Base-by-base conservation (phyloP, 2,113 vertebrate genomes). In the Protomyctophum bolini region DNA sequence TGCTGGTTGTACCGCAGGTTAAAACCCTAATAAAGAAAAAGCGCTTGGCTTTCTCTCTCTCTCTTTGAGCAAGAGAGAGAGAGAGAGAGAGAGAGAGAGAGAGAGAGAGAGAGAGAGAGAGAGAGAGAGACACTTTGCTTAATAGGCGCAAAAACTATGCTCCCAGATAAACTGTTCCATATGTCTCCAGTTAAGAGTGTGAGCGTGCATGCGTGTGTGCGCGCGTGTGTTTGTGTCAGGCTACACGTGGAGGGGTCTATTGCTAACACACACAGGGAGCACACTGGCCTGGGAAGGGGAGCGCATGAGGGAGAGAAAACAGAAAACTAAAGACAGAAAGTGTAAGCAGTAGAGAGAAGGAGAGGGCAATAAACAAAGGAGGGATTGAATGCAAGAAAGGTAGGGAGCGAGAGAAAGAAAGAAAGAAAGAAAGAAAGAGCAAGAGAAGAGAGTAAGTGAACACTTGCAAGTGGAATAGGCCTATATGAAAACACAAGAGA, bases 81-180 rank as follows among this genome's bases (percentile, higher is more conserved):
- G 75, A 82, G 82, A 61, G 68, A 71, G 72, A 62, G 65, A 84
- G 75, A 87, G 76, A 81, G 75, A 82, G 82, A 61, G 68, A 71
- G 72, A 62, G 65, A 84, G 75, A 87, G 76, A 81, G 75, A 82
- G 82, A 61, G 68, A 71, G 72, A 62, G 65, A 84, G 75, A 87
- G 76, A 81, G 75, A 82, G 82, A 61, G 68, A 71, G 65, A 84
- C 73, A 87, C 70, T 80, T 75, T 86, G 75, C 80, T 86, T 90
- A 89, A 91, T 88, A 89, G 82, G 83, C 77, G 77, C 12, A 63
- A 84, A 86, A 87, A 79, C 64, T 75, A 68, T 70, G 79, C 75
- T 65, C 63, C n/a, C 50, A 83, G 83, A 89, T 91, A 89, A 92
- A 92, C 80, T 85, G 84, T 90, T 91, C 89, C 89, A 92, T 90